Evolutionary conservation across 2,888 invertebrate species (phyloP).

Genomic region (Petrolisthes manimaculis): DNA sequence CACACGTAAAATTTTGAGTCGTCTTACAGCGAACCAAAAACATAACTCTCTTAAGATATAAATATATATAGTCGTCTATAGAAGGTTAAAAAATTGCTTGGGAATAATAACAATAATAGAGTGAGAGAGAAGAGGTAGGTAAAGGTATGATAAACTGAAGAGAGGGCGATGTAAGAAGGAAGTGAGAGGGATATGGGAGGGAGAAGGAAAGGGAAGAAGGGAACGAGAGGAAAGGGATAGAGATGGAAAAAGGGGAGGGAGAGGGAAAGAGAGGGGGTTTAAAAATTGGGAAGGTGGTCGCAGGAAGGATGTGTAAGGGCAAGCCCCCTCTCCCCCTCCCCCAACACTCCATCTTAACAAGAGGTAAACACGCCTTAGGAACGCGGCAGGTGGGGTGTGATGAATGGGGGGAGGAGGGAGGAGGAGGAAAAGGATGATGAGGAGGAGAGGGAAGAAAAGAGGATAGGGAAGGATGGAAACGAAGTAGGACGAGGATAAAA

Average conservation of each 20-base stretch:
- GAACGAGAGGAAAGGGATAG: background rate
- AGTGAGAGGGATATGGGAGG: background rate
- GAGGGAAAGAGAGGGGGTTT: background rate
- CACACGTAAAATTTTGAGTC: too few species aligned
- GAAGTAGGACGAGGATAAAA: background rate
- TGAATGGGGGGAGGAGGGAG: background rate
- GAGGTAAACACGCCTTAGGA: background rate
- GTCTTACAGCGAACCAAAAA: too few species aligned
- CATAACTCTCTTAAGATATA: too few species aligned
- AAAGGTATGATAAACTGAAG: background rate
- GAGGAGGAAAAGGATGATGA: background rate
- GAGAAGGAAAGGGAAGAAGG: background rate
- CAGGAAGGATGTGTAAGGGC: background rate
- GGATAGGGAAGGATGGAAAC: background rate
- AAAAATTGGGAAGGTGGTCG: background rate
- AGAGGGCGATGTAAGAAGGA: background rate
- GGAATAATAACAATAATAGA: too few species aligned
- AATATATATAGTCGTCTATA: too few species aligned
- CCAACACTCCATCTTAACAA: background rate
- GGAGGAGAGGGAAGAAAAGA: background rate
- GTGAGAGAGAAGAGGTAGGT: background rate
- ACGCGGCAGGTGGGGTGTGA: background rate
- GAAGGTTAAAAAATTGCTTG: too few species aligned
- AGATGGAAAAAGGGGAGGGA: background rate
- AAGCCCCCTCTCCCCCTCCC: background rate